These are phyloP conservation scores for Girardinus metallicus DNA, from an alignment of 2,797 vertebrate species.

Conservation along the genomic window DNA sequence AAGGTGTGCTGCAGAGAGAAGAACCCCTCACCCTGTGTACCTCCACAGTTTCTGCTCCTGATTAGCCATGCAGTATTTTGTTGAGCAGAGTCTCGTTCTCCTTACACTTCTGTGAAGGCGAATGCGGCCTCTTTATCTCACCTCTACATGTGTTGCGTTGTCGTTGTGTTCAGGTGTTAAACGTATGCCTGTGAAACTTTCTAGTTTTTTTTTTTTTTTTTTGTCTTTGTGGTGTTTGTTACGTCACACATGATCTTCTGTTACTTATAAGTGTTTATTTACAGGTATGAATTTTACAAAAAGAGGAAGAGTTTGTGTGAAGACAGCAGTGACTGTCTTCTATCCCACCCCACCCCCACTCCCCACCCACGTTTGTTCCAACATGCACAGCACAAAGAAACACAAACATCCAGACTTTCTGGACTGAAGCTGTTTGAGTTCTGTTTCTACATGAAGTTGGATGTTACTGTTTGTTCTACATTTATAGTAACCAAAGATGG, in stretches of 20 bases:
- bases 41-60: constrained; percentile 70
- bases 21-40: constrained; percentile 6
- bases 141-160: constrained; percentile 44
- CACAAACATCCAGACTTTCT: constrained; percentile 23
- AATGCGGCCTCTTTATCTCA: constrained; percentile 31
- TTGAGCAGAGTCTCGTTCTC: constrained; percentile 59
- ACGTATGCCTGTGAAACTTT: constrained; percentile 24
- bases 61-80: constrained; percentile 75
- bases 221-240: constrained; percentile 56
- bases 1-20: neutral
- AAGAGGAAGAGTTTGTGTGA: constrained; percentile 21
- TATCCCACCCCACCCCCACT: neutral
- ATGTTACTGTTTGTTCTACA: constrained; percentile 30
- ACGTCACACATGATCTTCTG: constrained; percentile 50
- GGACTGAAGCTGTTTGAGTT: constrained; percentile 20
- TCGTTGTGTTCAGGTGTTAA: constrained; percentile 50
- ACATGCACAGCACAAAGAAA: constrained; percentile 19
- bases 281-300: constrained; percentile 28
- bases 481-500: constrained; percentile 57
- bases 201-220: constrained; percentile 26
- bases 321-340: constrained; percentile 13
- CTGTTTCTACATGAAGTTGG: constrained; percentile 36
- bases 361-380: constrained; percentile 11
- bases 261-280: constrained; percentile 62
- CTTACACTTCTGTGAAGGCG: constrained; percentile 29